Base-by-base conservation (phyloP, 1,140 invertebrate species). In the Dendrolimus kikuchii region DNA sequence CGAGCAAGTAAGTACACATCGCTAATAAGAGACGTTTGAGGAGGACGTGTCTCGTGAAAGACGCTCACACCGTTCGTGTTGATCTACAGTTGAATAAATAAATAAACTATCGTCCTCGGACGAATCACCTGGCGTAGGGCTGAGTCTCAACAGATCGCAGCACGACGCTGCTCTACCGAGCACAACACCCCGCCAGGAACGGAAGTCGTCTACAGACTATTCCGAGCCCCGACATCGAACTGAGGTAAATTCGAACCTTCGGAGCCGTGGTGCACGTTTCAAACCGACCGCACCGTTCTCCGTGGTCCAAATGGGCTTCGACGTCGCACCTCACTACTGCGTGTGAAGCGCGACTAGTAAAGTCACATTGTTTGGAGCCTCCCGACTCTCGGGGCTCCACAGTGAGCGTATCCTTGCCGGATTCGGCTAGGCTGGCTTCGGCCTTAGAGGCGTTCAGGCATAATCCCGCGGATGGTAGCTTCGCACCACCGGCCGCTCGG, bases 391-490 rank as follows among this genome's bases (percentile, higher is more conserved):
- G 71, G 80, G 74, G 77, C 86, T 87, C 86, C 64, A 59, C 61
- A 80, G 74, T 78, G 72, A 75, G 64, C 63, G 81, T 85, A 87
- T 88, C 83, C 81, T 83, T 86, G 85, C 85, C 77, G 78, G 38
- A 58, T 88, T 76, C 84, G 84, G 86, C 89, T 90, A 91, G 90
- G 86, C 86, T 86, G 90, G 90, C 90, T 92, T 90, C 91, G 89
- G 89, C 89, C 92, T 92, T 93, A 93, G 92, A 94, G 92, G 92
- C 91, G 91, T 94, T 93, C 92, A 94, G 92, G 90, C 90, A 91
- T 93, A 93, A 93, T 93, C 91, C 91, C 87, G 89, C 91, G 90
- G 91, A 93, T 92, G 92, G 92, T 92, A 93, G 91, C 92, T 89
- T 93, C 92, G 91, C 91, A 91, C 90, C 89, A 90, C 84, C 86